Evolutionary conservation across 1,140 invertebrate genomes (phyloP).

Genomic region (Heterodera carotae): DNA sequence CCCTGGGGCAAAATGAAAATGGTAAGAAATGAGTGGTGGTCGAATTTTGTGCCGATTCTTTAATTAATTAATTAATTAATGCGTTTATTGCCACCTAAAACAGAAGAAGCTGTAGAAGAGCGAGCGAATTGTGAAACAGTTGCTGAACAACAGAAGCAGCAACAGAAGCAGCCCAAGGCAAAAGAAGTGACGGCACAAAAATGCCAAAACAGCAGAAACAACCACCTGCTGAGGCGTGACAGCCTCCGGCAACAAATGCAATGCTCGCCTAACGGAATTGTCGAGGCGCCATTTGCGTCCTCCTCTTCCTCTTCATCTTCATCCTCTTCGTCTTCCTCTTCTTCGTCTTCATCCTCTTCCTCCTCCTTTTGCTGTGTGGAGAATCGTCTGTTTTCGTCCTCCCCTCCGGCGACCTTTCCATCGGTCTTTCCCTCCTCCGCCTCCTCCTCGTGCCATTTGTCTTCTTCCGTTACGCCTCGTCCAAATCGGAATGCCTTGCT

Average conservation of each 20-base stretch:
- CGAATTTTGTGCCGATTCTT: too few species aligned
- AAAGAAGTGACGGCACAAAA: background rate
- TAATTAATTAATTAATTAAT: background rate
- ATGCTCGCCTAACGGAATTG: background rate
- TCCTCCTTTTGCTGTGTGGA: conserved; percentile 4
- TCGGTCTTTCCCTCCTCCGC: background rate
- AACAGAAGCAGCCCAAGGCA: background rate
- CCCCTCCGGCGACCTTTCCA: too few species aligned
- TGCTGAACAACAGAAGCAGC: background rate
- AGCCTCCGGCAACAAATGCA: background rate
- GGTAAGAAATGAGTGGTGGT: background rate
- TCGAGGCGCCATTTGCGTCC: background rate
- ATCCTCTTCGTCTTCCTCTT: too few species aligned
- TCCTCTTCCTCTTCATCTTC: background rate
- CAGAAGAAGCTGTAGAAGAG: too few species aligned
- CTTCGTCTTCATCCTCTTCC: background rate
- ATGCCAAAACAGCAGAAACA: background rate
- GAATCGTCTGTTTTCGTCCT: conserved; percentile 1
- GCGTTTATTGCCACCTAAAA: too few species aligned
- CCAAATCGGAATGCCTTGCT: background rate
- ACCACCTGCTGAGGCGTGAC: background rate
- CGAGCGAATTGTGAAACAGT: background rate
- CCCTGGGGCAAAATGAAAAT: background rate
- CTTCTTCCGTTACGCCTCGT: too few species aligned
- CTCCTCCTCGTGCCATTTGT: background rate